Conservation (phyloP, 2,113 vertebrate genomes). For the Gasterosteus aculeatus region DNA sequence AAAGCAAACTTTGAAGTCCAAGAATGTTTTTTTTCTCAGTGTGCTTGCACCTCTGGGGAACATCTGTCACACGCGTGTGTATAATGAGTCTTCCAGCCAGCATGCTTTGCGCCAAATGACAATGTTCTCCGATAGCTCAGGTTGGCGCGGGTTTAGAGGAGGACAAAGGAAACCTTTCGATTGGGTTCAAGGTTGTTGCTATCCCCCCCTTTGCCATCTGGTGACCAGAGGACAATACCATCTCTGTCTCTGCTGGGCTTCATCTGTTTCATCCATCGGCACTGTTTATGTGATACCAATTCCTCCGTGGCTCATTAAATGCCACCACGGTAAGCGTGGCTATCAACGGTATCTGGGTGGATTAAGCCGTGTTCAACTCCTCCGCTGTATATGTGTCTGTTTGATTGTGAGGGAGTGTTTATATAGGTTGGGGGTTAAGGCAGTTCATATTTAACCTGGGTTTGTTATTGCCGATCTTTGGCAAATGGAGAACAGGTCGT, state of each 20-base stretch:
- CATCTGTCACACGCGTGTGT: conserved; percentile 24
- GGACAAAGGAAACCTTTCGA: conserved; percentile 65
- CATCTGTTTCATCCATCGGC: conserved; percentile 45
- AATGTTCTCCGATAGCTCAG: conserved; percentile 63
- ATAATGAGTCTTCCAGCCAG: conserved; percentile 40
- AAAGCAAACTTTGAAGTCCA: conserved; percentile 10
- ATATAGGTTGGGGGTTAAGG: conserved; percentile 31
- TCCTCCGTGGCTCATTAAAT: conserved; percentile 46
- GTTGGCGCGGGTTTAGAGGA: conserved; percentile 48
- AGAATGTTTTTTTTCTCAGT: not conserved
- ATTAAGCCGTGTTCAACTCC: conserved; percentile 28
- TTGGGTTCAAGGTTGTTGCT: conserved; percentile 46
- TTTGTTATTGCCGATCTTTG: conserved; percentile 48
- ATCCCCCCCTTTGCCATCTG: conserved; percentile 70
- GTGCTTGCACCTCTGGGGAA: not conserved
- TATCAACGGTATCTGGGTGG: conserved; percentile 20
- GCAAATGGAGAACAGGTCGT: conserved; percentile 38
- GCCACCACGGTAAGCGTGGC: conserved; percentile 6
- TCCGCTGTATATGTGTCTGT: conserved; percentile 31
- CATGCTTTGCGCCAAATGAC: conserved; percentile 57
- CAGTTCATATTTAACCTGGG: conserved; percentile 30
- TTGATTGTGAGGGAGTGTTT: conserved; percentile 47
- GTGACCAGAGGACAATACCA: conserved; percentile 62
- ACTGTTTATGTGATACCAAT: conserved; percentile 32
- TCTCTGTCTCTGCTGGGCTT: conserved; percentile 57